Evolutionary conservation across 2,113 vertebrate species (phyloP), one percentile per base, ranked within the genome.

Genomic region (Pycnonotus jocosus): DNA sequence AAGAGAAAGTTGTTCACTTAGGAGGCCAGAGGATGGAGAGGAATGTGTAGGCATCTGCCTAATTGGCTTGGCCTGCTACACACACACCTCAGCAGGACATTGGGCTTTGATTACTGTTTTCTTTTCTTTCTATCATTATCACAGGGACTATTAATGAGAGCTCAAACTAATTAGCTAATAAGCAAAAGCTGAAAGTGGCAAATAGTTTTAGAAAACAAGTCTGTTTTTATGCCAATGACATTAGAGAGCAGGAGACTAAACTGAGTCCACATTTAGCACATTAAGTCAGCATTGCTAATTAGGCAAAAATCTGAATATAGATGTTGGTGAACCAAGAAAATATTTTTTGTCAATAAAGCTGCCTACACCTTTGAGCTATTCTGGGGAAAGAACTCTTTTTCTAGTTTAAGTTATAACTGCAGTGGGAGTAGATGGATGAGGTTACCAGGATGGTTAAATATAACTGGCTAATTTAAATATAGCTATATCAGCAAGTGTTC

Each of bases 151-250:
- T 20, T 81, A 88, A 84, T 16, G 5, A 70, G 57, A 96, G 54
- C 25, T 38, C 30, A 86, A 69, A 84, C n/a, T 93, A 86, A 92
- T 94, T 93, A 91, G 33, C 66, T 87, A 93, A 84, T 77, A 83
- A 95, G n/a, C 42, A 94, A 88, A 94, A 80, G 68, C 92, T 90
- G 58, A 11, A 96, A 97, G 64, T 73, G 50, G 62, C 62, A 90
- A 83, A 86, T 23, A 69, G 40, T 80, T 91, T 78, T 60, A 64
- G 56, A 84, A 95, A 95, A 95, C 33, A 81, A 48, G 64, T 54
- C 58, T 86, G 44, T 11, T 93, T 33, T 80, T 88, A 51, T 69
- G 56, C 73, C 79, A 78, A 5, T 57, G 22, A 47, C 54, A 60
- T 40, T 65, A 83, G 81, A 92, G 64, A 88, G 82, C 27, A 7